Percentiles rank a stretch among this genome's conserved stretches.
Conservation (phyloP, 2,113 vertebrate species). For the Caloenas nicobarica region DNA sequence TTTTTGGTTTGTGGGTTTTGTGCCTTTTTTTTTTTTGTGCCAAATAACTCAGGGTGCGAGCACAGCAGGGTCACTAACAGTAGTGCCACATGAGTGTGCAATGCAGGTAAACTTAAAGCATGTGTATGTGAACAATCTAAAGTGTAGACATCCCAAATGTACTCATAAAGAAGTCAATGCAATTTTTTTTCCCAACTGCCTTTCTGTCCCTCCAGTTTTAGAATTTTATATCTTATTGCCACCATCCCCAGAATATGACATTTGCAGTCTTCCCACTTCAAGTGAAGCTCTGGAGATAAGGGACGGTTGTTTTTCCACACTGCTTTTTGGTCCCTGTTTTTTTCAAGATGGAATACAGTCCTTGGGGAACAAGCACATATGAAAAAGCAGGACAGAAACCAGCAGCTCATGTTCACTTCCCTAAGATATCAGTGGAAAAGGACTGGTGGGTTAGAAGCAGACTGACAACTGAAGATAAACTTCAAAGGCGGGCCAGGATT, state of each 20-base stretch:
- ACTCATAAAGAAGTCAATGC: not conserved
- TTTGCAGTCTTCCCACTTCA: not conserved
- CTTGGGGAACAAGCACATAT: not conserved
- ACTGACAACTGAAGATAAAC: not conserved
- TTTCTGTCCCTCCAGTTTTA: not conserved
- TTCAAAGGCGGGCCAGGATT: not conserved
- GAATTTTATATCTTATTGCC: not conserved
- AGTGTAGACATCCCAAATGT: not conserved
- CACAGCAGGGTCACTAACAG: not conserved
- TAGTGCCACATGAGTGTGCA: not conserved
- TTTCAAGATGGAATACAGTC: not conserved
- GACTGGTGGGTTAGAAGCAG: not conserved
- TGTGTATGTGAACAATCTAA: accelerated
- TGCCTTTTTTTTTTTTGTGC: too few relatives aligned
- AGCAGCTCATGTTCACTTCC: not conserved
- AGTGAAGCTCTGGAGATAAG: not conserved
- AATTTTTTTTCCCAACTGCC: not conserved
- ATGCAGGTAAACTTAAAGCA: too few relatives aligned
- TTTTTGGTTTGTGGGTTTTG: not conserved
- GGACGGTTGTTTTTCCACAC: not conserved
- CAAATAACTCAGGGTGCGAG: not conserved
- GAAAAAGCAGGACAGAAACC: not conserved
- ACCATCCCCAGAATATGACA: not conserved
- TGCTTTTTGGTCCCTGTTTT: not conserved
- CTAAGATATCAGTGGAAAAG: too few relatives aligned